Evolutionary conservation across 2,888 invertebrate genomes (phyloP).

Genomic region (Euzophera pinguis): DNA sequence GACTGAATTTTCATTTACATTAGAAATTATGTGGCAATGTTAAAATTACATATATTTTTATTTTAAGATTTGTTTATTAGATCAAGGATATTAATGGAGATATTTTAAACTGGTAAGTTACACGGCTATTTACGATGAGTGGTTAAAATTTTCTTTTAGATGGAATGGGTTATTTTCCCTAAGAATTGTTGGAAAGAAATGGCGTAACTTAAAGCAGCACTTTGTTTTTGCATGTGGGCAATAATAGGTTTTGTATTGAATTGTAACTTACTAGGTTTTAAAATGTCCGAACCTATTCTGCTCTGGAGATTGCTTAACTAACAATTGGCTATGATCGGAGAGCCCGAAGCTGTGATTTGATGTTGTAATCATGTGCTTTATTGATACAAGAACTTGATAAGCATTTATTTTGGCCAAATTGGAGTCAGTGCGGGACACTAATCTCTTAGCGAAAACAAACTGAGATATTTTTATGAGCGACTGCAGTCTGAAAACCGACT

Average conservation of each 20-base stretch:
- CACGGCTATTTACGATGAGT: too few relatives aligned
- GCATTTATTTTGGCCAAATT: background rate
- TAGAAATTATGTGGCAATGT: constrained; percentile 34
- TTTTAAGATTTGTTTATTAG: constrained; percentile 28
- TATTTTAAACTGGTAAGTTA: background rate
- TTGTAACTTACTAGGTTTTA: background rate
- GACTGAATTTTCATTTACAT: constrained; percentile 30
- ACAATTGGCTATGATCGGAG: constrained; percentile 8
- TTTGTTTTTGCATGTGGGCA: too few relatives aligned
- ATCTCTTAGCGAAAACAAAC: too few relatives aligned
- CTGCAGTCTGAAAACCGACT: too few relatives aligned
- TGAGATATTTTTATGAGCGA: too few relatives aligned
- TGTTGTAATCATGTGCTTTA: background rate
- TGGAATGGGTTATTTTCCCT: too few relatives aligned
- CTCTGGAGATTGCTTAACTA: background rate
- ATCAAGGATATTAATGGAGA: constrained; percentile 22
- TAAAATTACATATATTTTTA: constrained; percentile 30
- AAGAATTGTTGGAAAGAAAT: too few relatives aligned
- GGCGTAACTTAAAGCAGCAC: too few relatives aligned
- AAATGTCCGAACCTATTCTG: background rate
- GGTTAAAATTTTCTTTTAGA: too few relatives aligned
- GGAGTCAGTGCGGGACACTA: too few relatives aligned
- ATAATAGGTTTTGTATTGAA: too few relatives aligned
- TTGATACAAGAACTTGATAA: constrained; percentile 1
- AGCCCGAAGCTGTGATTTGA: background rate